Base-by-base conservation (phyloP, 2,797 vertebrate species). In the Gadopsis marmoratus region DNA sequence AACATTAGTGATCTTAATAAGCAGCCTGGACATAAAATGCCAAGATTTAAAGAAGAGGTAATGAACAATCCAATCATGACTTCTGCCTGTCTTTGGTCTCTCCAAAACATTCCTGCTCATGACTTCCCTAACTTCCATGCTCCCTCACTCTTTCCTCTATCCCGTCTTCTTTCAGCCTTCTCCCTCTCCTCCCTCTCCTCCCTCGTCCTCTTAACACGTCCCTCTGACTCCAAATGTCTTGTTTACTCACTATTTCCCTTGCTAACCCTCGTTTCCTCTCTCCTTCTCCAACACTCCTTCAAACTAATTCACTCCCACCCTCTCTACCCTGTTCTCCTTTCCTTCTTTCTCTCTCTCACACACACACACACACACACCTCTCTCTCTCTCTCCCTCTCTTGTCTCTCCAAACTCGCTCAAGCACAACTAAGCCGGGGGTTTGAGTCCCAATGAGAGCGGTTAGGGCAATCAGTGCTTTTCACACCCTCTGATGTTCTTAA, bases 401-500 rank as follows among this genome's bases (percentile, higher is more conserved):
- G 89, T 89, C 90, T 94, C 91, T 90, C 88, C 86, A 88, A 91
- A 93, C 89, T 92, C 94, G 90, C 92, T 96, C 90, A 95, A 95
- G 94, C 95, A 95, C 91, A 94, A 95, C 95, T 96, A 96, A 96
- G 95, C 95, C 90, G 81, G 86, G 92, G 84, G 90, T 93, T 93
- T 88, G 91, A 94, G 94, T 94, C 94, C 93, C 94, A 95, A 95
- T 95, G 92, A 95, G 94, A 95, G 94, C 88, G 88, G 94, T 95
- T 95, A 95, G 93, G 93, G 95, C 94, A 95, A 95, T 96, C 95
- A 95, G 93, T 92, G 94, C 95, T 95, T 94, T 96, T 96, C 95
- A 96, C 95, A 95, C 95, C 94, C 93, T 89, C 91, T 96, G 95
- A 95, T 95, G 94, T 94, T 96, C 95, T 96, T 95, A 95, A 95